phyloP scores from a whole-genome alignment of 2,888 invertebrate genomes.

The Beris morrisii region DNA sequence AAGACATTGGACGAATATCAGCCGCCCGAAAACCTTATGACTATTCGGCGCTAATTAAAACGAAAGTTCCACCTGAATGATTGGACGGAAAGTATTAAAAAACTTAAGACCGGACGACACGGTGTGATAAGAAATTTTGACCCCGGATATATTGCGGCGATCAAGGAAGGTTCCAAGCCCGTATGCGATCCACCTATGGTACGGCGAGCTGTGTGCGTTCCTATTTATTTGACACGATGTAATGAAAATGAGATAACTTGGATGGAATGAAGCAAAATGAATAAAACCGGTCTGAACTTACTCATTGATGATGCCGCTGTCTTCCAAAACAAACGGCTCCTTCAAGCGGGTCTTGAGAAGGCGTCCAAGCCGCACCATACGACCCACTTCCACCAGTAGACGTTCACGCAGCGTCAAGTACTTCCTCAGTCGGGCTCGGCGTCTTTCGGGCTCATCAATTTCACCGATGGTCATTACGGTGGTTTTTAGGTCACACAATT shows the following conservation, averaged over 20 bases:
- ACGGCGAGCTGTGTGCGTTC: not conserved
- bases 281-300: slow-evolving; percentile 28
- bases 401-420: slow-evolving; percentile 65
- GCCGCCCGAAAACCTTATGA: no score
- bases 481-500: slow-evolving; percentile 63
- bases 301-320: slow-evolving; percentile 37
- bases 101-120: not conserved
- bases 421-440: slow-evolving; percentile 58
- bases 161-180: no score
- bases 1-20: no score
- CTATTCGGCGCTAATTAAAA: no score
- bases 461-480: slow-evolving; percentile 59
- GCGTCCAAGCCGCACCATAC: slow-evolving; percentile 71
- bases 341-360: slow-evolving; percentile 66
- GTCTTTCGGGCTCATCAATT: slow-evolving; percentile 55
- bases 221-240: slow-evolving; percentile 10
- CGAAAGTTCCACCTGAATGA: no score
- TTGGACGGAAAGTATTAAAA: not conserved
- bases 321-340: slow-evolving; percentile 61
- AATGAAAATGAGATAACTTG: not conserved
- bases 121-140: not conserved
- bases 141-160: not conserved
- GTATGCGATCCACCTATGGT: not conserved
- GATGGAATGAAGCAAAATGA: not conserved
- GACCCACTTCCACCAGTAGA: slow-evolving; percentile 69